Evolutionary conservation across 2,113 vertebrate genomes (phyloP).

Genomic region (Trichomycterus rosablanca): DNA sequence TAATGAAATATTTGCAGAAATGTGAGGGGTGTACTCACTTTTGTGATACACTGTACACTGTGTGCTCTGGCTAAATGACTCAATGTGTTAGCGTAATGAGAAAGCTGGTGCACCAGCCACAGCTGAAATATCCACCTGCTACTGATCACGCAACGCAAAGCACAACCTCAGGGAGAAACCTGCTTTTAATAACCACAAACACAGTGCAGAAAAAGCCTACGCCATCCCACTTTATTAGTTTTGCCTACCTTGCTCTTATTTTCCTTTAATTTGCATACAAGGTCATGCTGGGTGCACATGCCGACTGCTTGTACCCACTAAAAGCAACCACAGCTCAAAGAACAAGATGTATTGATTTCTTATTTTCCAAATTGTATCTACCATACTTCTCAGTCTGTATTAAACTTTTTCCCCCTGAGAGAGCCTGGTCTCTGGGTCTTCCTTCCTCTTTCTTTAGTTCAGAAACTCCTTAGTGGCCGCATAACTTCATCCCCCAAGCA

Average conservation of each 20-base stretch:
- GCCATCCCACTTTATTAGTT: slow-evolving; percentile 16
- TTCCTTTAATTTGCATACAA: slow-evolving; percentile 14
- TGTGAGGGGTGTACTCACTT: no score
- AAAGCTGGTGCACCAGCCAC: neutral
- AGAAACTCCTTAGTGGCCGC: slow-evolving; percentile 1
- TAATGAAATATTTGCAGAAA: no score
- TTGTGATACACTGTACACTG: neutral
- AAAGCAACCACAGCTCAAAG: slow-evolving; percentile 24
- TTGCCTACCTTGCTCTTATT: slow-evolving; percentile 29
- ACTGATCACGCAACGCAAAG: slow-evolving; percentile 2
- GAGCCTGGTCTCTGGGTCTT: neutral
- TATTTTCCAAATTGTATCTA: neutral
- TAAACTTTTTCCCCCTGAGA: slow-evolving; percentile 4
- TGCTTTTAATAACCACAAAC: slow-evolving; percentile 19
- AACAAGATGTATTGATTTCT: neutral
- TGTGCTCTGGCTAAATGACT: slow-evolving; percentile 30
- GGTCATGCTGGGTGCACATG: slow-evolving; percentile 9
- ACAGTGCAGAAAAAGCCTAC: slow-evolving; percentile 1
- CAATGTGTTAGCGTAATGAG: slow-evolving; percentile 37
- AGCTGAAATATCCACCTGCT: slow-evolving; percentile 23
- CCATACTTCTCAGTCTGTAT: neutral
- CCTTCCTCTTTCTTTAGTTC: neutral
- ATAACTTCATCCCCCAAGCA: slow-evolving; percentile 45
- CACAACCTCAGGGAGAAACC: slow-evolving; percentile 10
- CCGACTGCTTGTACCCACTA: slow-evolving; percentile 8